Percentiles rank a stretch among this genome's conserved stretches.
Evolutionary conservation across 1,140 invertebrate species (phyloP).

Genomic region (Drosophila lini): DNA sequence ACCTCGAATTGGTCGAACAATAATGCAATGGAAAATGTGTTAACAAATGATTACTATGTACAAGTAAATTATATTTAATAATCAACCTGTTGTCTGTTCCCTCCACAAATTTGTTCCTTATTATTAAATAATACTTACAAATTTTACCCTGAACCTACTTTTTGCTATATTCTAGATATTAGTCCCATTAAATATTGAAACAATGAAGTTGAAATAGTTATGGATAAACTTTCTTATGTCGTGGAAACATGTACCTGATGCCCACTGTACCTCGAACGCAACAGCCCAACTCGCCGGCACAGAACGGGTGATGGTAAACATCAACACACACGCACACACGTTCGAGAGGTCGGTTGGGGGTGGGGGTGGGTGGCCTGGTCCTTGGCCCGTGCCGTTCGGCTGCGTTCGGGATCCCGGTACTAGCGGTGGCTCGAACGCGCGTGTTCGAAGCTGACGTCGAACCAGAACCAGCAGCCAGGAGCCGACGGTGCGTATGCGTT

Average conservation of each 20-base stretch:
- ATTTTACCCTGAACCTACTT: too few relatives aligned
- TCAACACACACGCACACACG: slow-evolving; percentile 49
- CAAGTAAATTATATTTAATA: background rate
- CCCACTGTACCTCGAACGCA: slow-evolving; percentile 53
- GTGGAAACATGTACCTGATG: background rate
- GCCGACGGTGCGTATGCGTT: slow-evolving; percentile 40
- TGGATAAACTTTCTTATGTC: too few relatives aligned
- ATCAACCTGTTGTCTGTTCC: too few relatives aligned
- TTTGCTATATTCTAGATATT: too few relatives aligned
- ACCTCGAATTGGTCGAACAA: background rate
- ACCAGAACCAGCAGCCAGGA: slow-evolving; percentile 50
- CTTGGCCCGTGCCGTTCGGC: slow-evolving; percentile 25
- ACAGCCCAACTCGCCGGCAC: slow-evolving; percentile 69
- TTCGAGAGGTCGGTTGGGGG: slow-evolving; percentile 12
- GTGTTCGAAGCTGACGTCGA: slow-evolving; percentile 57
- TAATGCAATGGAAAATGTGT: background rate
- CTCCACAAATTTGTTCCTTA: too few relatives aligned
- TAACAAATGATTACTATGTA: background rate
- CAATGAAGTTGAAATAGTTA: background rate
- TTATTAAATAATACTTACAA: too few relatives aligned
- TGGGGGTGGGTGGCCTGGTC: background rate
- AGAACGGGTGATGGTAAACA: slow-evolving; percentile 70
- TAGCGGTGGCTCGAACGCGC: slow-evolving; percentile 57
- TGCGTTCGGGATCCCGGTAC: slow-evolving; percentile 33
- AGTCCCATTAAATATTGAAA: too few relatives aligned